phyloP scores from a whole-genome alignment of 1,140 invertebrate genomes.

The Bombus sibiricus region DNA sequence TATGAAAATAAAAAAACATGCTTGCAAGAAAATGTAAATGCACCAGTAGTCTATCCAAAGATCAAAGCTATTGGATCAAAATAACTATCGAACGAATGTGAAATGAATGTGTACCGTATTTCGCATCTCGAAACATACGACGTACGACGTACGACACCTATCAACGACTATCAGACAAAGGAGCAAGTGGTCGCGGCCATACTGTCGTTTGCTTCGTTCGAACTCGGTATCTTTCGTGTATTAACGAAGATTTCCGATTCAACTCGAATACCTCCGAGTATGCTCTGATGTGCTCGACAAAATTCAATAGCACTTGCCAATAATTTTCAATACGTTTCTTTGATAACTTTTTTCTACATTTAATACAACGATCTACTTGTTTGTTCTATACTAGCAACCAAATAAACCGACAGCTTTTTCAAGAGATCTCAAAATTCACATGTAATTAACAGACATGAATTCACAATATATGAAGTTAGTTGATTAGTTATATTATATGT shows the following conservation, averaged over 20 bases:
- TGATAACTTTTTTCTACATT: neutral
- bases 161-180: neutral
- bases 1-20: constrained; percentile 1
- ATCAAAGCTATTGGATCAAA: neutral
- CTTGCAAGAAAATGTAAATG: neutral
- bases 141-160: neutral
- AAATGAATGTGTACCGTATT: neutral
- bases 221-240: neutral
- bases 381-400: neutral
- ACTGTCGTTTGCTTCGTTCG: constrained; percentile 22
- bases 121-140: neutral
- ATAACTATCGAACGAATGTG: neutral
- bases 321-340: neutral
- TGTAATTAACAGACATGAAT: neutral
- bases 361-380: neutral
- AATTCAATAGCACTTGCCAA: neutral
- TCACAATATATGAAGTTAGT: neutral
- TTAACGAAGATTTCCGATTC: neutral
- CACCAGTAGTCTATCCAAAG: neutral
- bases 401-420: neutral
- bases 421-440: neutral
- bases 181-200: constrained; percentile 10
- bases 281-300: neutral
- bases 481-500: no score
- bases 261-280: neutral